A percentile compares a stretch with the other conserved stretches of the same genome.
These are phyloP conservation scores for Heliconius nattereri DNA, from an alignment of 1,140 invertebrate genomes.

Conservation along the genomic window DNA sequence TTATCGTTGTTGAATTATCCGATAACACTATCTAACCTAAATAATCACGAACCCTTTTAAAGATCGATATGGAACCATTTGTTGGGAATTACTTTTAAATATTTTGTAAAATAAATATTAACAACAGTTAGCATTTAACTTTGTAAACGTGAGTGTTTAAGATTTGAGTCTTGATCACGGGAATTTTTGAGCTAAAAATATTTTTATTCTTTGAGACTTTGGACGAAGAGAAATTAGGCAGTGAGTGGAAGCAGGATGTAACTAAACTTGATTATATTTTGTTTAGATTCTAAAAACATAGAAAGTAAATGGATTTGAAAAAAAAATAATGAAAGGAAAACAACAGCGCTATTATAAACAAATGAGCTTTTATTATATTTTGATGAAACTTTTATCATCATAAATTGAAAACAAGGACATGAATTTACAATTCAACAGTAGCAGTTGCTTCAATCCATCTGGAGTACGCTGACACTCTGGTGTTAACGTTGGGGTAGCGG, in stretches of 20 bases:
- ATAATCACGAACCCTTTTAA: conserved; percentile 5
- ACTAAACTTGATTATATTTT: no score
- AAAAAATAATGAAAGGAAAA: no score
- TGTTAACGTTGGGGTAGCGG: conserved; percentile 81
- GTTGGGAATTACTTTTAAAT: not conserved
- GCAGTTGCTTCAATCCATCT: conserved; percentile 57
- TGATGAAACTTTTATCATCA: not conserved
- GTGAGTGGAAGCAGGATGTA: no score
- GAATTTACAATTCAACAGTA: conserved; percentile 14
- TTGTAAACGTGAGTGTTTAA: no score
- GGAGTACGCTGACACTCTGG: conserved; percentile 61
- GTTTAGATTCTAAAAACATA: no score
- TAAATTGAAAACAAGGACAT: not conserved
- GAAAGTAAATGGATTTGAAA: no score
- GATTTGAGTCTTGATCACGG: no score
- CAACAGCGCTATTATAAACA: not conserved
- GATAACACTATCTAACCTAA: conserved; percentile 31
- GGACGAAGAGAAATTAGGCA: no score
- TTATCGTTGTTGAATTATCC: conserved; percentile 29
- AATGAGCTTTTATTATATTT: not conserved
- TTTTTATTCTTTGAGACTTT: no score
- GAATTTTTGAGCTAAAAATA: no score
- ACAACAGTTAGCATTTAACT: no score
- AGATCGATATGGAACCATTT: not conserved
- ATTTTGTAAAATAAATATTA: not conserved